A percentile compares a stretch with the other conserved stretches of the same genome.
Evolutionary conservation across 2,797 vertebrate species (phyloP).

Genomic region (Lacerta bilineata): DNA sequence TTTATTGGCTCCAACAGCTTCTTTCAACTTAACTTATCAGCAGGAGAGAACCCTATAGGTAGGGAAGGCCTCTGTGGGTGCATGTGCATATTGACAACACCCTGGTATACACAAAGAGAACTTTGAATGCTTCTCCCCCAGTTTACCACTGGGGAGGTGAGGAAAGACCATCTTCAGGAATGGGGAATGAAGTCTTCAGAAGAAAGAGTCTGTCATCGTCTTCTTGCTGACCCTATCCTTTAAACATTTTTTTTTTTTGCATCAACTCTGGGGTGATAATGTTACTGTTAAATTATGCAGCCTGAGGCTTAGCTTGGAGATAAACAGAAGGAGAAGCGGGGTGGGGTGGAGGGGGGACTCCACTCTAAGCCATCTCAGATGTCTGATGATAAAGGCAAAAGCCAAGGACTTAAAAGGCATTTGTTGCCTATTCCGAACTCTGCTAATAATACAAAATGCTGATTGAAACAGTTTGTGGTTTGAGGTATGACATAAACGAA

Average conservation of each 20-base stretch:
- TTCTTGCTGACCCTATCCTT: background rate
- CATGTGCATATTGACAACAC: no score
- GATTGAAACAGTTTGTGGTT: slow-evolving; percentile 14
- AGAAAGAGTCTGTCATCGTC: background rate
- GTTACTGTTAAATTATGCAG: background rate
- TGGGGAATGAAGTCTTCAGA: background rate
- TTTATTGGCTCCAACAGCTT: no score
- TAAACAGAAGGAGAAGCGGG: background rate
- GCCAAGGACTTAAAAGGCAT: slow-evolving; percentile 28
- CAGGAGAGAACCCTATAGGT: no score
- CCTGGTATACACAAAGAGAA: background rate
- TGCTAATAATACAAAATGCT: background rate
- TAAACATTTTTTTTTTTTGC: background rate
- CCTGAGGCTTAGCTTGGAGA: slow-evolving; percentile 5
- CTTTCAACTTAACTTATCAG: no score
- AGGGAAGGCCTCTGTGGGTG: no score
- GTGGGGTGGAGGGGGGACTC: background rate
- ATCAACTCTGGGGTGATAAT: background rate
- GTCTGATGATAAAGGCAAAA: background rate
- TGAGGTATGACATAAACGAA: background rate
- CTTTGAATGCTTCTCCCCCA: background rate
- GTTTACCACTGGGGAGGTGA: background rate
- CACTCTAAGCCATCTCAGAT: background rate
- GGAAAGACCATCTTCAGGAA: background rate
- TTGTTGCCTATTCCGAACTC: slow-evolving; percentile 16